Conservation (phyloP, 2,113 vertebrate genomes). For the Hucho hucho region DNA sequence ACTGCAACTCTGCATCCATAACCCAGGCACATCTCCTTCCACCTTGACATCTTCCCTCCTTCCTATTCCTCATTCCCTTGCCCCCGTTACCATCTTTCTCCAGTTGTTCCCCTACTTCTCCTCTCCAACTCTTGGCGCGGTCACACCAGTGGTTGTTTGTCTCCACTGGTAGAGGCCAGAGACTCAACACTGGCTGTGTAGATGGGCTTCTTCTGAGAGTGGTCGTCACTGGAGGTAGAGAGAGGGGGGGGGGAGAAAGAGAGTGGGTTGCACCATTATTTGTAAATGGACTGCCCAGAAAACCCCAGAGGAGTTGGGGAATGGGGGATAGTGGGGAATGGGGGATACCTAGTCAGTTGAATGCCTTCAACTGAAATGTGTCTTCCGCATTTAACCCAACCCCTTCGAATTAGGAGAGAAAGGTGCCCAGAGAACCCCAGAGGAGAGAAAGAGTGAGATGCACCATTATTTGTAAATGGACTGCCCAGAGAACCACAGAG, state of each 20-base stretch:
- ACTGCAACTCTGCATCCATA: constrained; percentile 14
- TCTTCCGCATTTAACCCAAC: no score
- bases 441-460: background rate
- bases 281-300: background rate
- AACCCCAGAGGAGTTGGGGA: no score
- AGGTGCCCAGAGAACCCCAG: background rate
- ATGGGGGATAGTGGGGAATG: no score
- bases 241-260: background rate
- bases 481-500: no score
- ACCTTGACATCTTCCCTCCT: constrained; percentile 16
- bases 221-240: constrained; percentile 68
- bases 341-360: no score
- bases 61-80: constrained; percentile 39
- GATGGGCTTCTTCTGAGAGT: constrained; percentile 78
- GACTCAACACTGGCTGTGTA: constrained; percentile 73
- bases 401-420: no score
- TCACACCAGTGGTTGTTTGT: constrained; percentile 78
- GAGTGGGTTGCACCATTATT: background rate
- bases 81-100: constrained; percentile 37
- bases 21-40: constrained; percentile 9
- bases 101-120: constrained; percentile 10
- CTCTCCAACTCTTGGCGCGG: constrained; percentile 56
- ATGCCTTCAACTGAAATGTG: no score
- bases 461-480: no score
- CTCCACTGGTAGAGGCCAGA: constrained; percentile 61